Base-by-base conservation (phyloP, 1,140 invertebrate genomes). In the Dendroctonus ponderosae region DNA sequence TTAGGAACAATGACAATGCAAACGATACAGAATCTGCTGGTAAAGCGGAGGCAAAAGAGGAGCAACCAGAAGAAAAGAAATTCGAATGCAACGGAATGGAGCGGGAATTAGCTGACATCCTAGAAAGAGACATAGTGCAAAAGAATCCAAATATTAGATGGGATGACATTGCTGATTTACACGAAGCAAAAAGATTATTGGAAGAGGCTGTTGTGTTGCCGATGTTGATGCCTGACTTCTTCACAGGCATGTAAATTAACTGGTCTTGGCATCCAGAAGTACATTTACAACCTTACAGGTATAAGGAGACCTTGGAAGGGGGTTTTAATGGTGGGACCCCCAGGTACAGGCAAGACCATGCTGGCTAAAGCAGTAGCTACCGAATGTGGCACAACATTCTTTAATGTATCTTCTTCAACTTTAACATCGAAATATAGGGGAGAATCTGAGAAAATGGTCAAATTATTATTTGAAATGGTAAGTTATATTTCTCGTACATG, bases 351-450 rank as follows among this genome's bases (percentile, higher is more conserved):
- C 9, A 99, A 99, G 86, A 99, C 98, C 0, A 94, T 99, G 92
- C 81, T 99, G 50, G 97, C 98, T 12, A 99, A 99, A 83, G 98
- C 97, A 7, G 96, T 99, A 5, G 98, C 98, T 14, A 99, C 97
- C 0, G 97, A 99, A 84, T 99, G 97, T 82, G 92, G 93, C 15
- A 98, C 97, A 52, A 99, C 97, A 0, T 99, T 99, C 82, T 99
- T 99, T 79, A 98, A 98, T 82, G 96, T 99, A 5, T 97, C 96
- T 12, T 96, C 96, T 0, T 97, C 96, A 1, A 97, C 94, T 0
- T 84, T 99, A 39, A 97, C 96, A 3, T 98, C 95, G 38, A 99
- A 99, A 81, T 99, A 98, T 80, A 85, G 97, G 59, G 98, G 98
- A 11, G 97, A 99, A 82, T 97, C 94, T 0, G 98, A 99, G 82